Percentiles rank a stretch among this genome's conserved stretches.
These are phyloP conservation scores for Tachina lurida DNA, from an alignment of 2,888 invertebrate genomes.

Conservation along the genomic window DNA sequence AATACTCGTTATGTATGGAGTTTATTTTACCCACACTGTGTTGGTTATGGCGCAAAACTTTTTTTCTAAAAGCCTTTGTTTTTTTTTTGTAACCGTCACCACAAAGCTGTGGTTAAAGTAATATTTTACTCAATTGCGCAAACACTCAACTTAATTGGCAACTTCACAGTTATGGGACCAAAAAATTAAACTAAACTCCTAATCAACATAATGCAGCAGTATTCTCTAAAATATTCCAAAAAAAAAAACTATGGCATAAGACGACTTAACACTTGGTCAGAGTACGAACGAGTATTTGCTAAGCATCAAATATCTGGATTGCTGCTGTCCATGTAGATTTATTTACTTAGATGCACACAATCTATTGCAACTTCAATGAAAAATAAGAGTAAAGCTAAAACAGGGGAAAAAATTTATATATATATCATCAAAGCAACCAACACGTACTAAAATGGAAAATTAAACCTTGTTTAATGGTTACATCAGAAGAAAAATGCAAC, in stretches of 20 bases:
- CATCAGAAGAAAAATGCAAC: slow-evolving; percentile 76
- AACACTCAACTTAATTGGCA: not conserved
- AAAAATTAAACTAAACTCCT: not conserved
- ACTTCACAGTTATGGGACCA: not conserved
- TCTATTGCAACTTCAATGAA: slow-evolving; percentile 77
- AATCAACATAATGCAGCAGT: not conserved
- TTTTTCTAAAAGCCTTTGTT: not conserved
- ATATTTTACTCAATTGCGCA: not conserved
- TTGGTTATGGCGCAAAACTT: too few species aligned
- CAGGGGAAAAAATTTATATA: slow-evolving; percentile 1
- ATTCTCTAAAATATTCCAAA: not conserved
- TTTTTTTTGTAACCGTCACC: not conserved
- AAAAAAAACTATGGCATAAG: slow-evolving; percentile 9
- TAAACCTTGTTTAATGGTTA: slow-evolving; percentile 79
- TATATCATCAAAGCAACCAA: slow-evolving; percentile 11
- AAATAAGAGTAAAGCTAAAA: slow-evolving; percentile 65
- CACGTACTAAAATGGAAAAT: slow-evolving; percentile 81
- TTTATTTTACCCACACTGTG: too few species aligned
- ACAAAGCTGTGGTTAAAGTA: too few species aligned
- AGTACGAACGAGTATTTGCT: slow-evolving; percentile 8
- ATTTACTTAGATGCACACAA: slow-evolving; percentile 74
- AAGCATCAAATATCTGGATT: slow-evolving; percentile 52
- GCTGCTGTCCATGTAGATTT: slow-evolving; percentile 60
- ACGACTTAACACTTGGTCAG: slow-evolving; percentile 50
- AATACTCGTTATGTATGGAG: too few species aligned